These are phyloP conservation scores for Cataglyphis hispanica DNA, from an alignment of 1,140 invertebrate species.

Conservation along the genomic window DNA sequence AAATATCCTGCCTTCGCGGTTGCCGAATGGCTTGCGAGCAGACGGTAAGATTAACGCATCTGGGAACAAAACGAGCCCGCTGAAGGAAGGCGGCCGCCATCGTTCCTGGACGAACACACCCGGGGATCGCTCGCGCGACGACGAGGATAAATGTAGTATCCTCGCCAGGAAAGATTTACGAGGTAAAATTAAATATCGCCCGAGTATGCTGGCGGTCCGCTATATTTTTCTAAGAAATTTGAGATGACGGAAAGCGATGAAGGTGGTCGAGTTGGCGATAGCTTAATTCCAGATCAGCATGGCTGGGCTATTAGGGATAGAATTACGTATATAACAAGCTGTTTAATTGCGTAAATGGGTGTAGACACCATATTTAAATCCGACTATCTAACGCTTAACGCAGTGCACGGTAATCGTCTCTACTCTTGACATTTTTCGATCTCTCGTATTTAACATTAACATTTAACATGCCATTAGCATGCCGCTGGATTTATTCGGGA, in stretches of 20 bases:
- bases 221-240: constrained; percentile 32
- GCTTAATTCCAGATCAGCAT: background rate
- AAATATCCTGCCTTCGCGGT: constrained; percentile 76
- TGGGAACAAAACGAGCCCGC: constrained; percentile 59
- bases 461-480: constrained; percentile 2
- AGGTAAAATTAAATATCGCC: constrained; percentile 62
- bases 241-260: too few species aligned
- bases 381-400: background rate
- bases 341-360: background rate
- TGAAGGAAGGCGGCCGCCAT: constrained; percentile 62
- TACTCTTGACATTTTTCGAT: background rate
- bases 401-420: background rate
- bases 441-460: constrained; percentile 12
- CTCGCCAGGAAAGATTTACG: constrained; percentile 19
- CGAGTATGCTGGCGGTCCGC: background rate
- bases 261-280: background rate
- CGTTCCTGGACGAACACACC: constrained; percentile 50
- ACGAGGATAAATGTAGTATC: constrained; percentile 48
- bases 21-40: constrained; percentile 58
- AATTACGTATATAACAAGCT: too few species aligned
- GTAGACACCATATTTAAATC: background rate
- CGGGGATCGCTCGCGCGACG: constrained; percentile 12
- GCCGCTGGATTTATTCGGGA: background rate
- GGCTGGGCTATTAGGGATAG: too few species aligned
- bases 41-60: constrained; percentile 76